Evolutionary conservation across 2,797 vertebrate species (phyloP).

Genomic region (Sarcophilus harrisii): DNA sequence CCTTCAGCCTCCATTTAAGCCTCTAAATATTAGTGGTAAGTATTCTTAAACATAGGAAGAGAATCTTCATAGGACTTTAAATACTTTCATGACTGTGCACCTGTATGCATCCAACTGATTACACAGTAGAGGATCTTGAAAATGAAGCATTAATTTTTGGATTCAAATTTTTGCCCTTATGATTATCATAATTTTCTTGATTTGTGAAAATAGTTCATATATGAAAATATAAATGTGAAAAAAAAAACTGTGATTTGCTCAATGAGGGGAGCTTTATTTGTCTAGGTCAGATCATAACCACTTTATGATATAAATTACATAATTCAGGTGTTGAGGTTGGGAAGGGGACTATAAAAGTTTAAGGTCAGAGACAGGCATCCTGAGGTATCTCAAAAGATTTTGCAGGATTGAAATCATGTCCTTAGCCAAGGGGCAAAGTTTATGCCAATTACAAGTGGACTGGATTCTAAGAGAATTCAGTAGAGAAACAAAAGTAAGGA

Average conservation of each 20-base stretch:
- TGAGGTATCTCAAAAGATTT: no score
- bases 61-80: not conserved
- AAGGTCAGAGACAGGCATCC: no score
- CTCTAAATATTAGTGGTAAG: not conserved
- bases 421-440: no score
- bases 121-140: not conserved
- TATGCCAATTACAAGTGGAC: no score
- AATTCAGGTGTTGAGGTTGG: not conserved
- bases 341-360: no score
- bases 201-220: not conserved
- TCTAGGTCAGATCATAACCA: not conserved
- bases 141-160: not conserved
- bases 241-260: not conserved
- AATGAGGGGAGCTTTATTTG: not conserved
- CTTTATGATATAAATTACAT: not conserved
- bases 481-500: no score
- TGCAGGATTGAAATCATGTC: no score
- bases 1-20: not conserved
- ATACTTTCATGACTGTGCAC: not conserved
- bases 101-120: not conserved
- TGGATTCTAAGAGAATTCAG: no score
- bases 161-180: not conserved
- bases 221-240: not conserved
- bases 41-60: not conserved
- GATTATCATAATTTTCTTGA: not conserved